These are phyloP conservation scores for Mohoua ochrocephala DNA, from an alignment of 2,113 vertebrate genomes.

Conservation along the genomic window DNA sequence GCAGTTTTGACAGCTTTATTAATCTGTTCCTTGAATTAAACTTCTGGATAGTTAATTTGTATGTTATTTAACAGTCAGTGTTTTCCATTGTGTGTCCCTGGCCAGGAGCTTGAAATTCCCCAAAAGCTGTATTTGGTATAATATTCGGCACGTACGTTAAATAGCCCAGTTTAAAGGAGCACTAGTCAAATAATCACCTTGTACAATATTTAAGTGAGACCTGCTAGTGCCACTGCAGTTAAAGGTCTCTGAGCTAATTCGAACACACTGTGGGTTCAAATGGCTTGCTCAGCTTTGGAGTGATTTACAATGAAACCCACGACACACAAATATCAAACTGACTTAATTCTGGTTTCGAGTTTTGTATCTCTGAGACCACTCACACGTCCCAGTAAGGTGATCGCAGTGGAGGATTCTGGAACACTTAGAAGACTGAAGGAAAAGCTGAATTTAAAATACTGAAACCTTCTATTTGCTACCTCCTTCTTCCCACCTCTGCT, in stretches of 20 bases:
- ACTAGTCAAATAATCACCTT: background rate
- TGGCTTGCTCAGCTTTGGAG: background rate
- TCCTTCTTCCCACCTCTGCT: constrained; percentile 43
- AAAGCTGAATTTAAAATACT: constrained; percentile 36
- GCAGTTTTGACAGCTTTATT: constrained; percentile 36
- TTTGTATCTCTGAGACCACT: constrained; percentile 4
- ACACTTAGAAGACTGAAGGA: background rate
- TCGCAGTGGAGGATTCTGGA: background rate
- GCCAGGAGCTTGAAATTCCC: background rate
- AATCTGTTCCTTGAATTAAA: background rate
- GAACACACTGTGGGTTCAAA: background rate
- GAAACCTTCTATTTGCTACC: constrained; percentile 54
- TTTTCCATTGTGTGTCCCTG: background rate
- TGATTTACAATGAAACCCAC: background rate
- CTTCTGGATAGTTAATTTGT: constrained; percentile 3
- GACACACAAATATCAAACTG: background rate
- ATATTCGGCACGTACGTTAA: background rate
- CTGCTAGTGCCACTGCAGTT: background rate
- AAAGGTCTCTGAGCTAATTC: background rate
- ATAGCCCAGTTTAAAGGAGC: background rate
- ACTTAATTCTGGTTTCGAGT: background rate
- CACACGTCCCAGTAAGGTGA: background rate
- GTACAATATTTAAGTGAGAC: background rate
- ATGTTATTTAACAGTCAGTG: constrained; percentile 7
- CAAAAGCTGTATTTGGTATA: background rate